Evolutionary conservation across 2,113 vertebrate species (phyloP).

Genomic region (Australoheros scitulus): DNA sequence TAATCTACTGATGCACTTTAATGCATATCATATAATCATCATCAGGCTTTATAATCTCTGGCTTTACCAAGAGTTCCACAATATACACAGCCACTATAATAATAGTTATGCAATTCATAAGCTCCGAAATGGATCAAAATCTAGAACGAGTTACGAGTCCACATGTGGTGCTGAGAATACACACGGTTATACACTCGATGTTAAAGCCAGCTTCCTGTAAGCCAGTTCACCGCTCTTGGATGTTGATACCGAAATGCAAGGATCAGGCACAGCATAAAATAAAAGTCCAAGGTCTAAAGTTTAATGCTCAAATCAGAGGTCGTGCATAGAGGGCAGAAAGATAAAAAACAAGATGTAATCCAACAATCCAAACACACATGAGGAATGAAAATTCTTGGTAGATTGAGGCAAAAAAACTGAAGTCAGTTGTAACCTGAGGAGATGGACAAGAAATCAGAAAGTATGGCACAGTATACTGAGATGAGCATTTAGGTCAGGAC

Average conservation of each 20-base stretch:
- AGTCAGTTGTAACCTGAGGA: no score
- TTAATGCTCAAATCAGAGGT: not conserved
- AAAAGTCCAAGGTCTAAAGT: not conserved
- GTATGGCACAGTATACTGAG: no score
- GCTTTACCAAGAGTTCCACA: not conserved
- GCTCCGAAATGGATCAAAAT: conserved; percentile 31
- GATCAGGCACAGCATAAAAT: not conserved
- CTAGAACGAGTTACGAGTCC: not conserved
- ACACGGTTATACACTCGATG: not conserved
- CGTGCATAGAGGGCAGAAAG: not conserved
- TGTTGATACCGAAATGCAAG: no score
- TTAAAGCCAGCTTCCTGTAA: not conserved
- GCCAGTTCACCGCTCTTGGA: not conserved
- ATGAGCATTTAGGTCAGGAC: not conserved
- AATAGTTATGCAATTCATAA: conserved; percentile 43
- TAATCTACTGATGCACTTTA: conserved; percentile 11
- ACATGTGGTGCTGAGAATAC: not conserved
- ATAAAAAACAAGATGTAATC: not conserved
- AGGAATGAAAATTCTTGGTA: no score
- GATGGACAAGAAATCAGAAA: no score
- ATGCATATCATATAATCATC: not conserved
- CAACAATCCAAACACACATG: not conserved
- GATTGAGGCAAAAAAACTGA: no score
- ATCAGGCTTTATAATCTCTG: conserved; percentile 28
- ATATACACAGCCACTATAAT: not conserved